Base-by-base conservation (phyloP, 2,888 invertebrate species). In the Macrosiphum euphorbiae region DNA sequence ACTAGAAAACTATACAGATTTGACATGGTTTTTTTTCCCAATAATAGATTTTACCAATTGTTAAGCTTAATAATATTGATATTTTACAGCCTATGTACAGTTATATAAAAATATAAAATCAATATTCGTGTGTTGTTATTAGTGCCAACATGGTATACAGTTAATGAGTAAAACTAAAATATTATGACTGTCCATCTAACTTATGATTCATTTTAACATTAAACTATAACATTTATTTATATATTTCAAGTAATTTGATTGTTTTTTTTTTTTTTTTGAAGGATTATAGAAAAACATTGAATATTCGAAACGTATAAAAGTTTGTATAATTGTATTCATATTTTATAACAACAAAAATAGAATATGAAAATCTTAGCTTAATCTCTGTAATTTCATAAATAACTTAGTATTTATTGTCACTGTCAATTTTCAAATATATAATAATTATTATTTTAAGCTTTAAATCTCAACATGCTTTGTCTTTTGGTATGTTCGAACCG, bases 381-480 rank as follows among this genome's bases (percentile, higher is more conserved):
- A 78, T 78, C 35, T 78, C 20, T 24, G 3, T 20, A 20, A 35
- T 78, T 78, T 35, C 8, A 78, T 78, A 78, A 35, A 35, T 78
- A 78, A 78, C 78, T 78, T 35, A 20, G 35, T 35, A 78, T 78
- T 67, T 90, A 10, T 90, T 24, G n/a, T 41, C 35, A n/a, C 26
- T 11, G 24, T 50, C 5, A 44, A 78, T 67, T 58, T 89, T 47
- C n/a, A 35, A 58, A 55, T 84, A 55, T 52, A 55, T 84, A n/a
- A 84, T 93, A 93, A 89, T 93, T 89, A 93, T 89, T 84, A 47
- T 55, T 78, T 78, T 92, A 92, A 88, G 67, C 78, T 88, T 41
- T 85, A 89, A 93, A 93, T 55, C 89, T 58, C 24, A 47, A 47
- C 41, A n/a, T 47, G 84, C 55, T 88, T 88, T 47, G 84, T 84